Percentiles rank a stretch among this genome's conserved stretches.
Conservation (phyloP, 1,140 invertebrate genomes). For the Philopotamus ludificatus region DNA sequence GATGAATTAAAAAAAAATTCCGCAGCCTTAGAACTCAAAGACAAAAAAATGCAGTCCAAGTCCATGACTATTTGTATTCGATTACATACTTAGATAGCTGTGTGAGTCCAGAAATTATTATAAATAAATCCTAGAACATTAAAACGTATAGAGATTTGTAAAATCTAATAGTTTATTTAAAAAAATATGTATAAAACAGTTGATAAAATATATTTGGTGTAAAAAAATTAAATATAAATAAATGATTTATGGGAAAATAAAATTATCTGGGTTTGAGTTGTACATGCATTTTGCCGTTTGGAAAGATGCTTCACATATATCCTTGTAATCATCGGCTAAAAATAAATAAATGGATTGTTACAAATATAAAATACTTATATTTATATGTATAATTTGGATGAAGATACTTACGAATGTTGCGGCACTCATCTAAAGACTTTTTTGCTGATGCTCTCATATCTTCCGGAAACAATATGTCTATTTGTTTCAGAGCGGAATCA, state of each 20-base stretch:
- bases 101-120: too few relatives aligned
- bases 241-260: constrained; percentile 49
- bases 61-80: too few relatives aligned
- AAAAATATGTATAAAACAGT: not conserved
- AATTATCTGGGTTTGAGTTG: constrained; percentile 48
- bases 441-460: constrained; percentile 52
- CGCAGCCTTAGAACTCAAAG: too few relatives aligned
- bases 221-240: too few relatives aligned
- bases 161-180: not conserved
- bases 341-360: constrained; percentile 29
- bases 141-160: too few relatives aligned
- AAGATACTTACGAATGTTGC: constrained; percentile 48
- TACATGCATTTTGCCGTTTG: constrained; percentile 52
- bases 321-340: constrained; percentile 53
- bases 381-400: not conserved
- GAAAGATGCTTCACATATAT: constrained; percentile 52
- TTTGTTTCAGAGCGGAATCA: constrained; percentile 52
- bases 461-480: constrained; percentile 52
- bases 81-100: too few relatives aligned
- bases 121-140: too few relatives aligned
- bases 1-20: too few relatives aligned
- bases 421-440: constrained; percentile 49
- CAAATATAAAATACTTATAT: constrained; percentile 1
- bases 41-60: too few relatives aligned
- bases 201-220: not conserved